Evolutionary conservation across 2,888 invertebrate genomes (phyloP).

Genomic region (Caenorhabditis becei): DNA sequence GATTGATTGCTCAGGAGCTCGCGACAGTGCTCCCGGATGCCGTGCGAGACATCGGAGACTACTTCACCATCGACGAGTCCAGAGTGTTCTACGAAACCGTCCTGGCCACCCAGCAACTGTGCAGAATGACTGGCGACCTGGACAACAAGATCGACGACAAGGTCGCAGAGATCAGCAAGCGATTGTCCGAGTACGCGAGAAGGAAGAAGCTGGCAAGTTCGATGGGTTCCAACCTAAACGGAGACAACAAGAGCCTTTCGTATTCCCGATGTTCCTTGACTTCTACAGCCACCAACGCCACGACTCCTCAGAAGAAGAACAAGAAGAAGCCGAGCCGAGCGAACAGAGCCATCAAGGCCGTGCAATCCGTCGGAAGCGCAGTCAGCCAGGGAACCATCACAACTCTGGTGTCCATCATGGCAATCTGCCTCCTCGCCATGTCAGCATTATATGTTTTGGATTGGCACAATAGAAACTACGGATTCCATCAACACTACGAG

Average conservation of each 20-base stretch:
- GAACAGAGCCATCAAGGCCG: conserved; percentile 4
- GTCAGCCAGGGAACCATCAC: conserved; percentile 93
- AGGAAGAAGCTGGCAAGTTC: conserved; percentile 67
- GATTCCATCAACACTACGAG: conserved; percentile 44
- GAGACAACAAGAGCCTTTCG: conserved; percentile 66
- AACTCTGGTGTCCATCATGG: conserved; percentile 93
- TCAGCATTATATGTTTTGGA: conserved; percentile 94
- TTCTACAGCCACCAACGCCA: conserved; percentile 52
- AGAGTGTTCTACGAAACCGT: conserved; percentile 99
- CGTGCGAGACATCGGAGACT: conserved; percentile 92
- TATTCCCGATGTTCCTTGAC: conserved; percentile 68
- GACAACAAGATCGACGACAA: conserved; percentile 95
- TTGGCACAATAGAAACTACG: conserved; percentile 86
- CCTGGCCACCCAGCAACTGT: conserved; percentile 96
- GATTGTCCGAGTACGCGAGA: conserved; percentile 66
- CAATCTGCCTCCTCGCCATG: conserved; percentile 94
- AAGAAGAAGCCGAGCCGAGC: conserved; percentile 13
- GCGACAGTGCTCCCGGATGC: conserved; percentile 89
- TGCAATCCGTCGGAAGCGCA: conserved; percentile 87
- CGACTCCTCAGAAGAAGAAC: conserved; percentile 15
- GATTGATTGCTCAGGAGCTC: conserved; percentile 87
- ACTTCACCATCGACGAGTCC: conserved; percentile 97
- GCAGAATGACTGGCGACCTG: conserved; percentile 94
- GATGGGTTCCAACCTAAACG: conserved; percentile 61
- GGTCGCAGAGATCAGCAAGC: conserved; percentile 84